phyloP scores from a whole-genome alignment of 1,140 invertebrate species.

The Drosophila serrata region DNA sequence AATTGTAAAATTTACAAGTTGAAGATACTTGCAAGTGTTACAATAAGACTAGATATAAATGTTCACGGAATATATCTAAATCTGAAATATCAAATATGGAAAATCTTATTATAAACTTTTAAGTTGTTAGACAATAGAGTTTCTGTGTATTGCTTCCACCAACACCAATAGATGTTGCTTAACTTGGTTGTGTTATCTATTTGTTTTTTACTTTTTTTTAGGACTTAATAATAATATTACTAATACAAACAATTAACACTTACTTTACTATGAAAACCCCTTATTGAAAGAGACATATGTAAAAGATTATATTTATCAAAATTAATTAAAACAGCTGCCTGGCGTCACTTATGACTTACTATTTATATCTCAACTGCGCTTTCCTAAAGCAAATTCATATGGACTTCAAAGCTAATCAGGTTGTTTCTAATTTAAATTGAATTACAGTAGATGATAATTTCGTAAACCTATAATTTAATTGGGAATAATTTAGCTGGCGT shows the following conservation, averaged over 20 bases:
- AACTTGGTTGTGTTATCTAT: too few species aligned
- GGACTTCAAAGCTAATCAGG: background rate
- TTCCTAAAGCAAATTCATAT: background rate
- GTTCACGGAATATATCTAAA: too few species aligned
- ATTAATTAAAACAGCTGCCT: background rate
- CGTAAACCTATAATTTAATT: constrained; percentile 8
- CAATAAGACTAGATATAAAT: too few species aligned
- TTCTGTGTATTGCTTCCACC: too few species aligned
- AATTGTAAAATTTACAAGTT: background rate
- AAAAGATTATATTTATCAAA: background rate
- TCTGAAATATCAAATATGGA: background rate
- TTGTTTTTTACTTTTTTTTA: too few species aligned
- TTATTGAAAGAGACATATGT: background rate
- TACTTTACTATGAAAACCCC: too few species aligned
- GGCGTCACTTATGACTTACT: background rate
- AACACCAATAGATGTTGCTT: too few species aligned
- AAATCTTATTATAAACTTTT: background rate
- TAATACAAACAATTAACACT: too few species aligned
- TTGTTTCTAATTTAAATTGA: background rate
- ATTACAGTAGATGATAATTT: constrained; percentile 1
- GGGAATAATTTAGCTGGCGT: background rate
- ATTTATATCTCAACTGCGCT: background rate
- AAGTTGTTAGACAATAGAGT: background rate
- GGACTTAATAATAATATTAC: too few species aligned
- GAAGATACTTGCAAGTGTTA: too few species aligned